Evolutionary conservation across 2,113 vertebrate species (phyloP), one percentile per base, ranked within the genome.

Genomic region (Nannospalax galili): DNA sequence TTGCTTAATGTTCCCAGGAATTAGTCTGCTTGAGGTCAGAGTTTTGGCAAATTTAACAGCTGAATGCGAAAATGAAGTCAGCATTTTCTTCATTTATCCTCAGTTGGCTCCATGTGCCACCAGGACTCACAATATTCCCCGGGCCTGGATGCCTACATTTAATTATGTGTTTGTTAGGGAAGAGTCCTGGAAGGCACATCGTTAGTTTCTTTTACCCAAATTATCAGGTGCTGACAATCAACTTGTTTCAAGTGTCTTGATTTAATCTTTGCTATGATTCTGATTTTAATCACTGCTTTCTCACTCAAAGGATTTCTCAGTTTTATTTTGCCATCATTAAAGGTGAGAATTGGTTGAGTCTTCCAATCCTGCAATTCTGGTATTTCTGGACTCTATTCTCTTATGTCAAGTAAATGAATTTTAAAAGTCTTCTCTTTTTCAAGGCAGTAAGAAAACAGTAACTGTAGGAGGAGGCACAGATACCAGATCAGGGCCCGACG

Each of bases 221-320:
- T 64, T 84, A 32, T 20, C 58, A 16, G 8, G 28, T 89, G 2
- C 30, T 84, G 62, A 82, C 4, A 80, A 77, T 72, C 20, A 65
- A 52, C 60, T 90, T 11, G 0, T 74, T 90, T 92, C 40, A 92
- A 84, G 3, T 42, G 6, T 64, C 22, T 40, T 94, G 30, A 84
- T 79, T 69, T 81, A 30, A 7, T 40, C 32, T 74, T 92, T 93
- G 60, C 32, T 7, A 52, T 28, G 58, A 84, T n/a, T 60, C 40
- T 78, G 22, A 70, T 28, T 96, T 75, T 88, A 95, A 90, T 84
- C 37, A 80, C 60, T 58, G 48, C 11, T 88, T 93, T 80, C 40
- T 92, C 60, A 94, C 22, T 70, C 14, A 75, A 60, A 93, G 28
- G 2, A 35, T 86, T 90, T 89, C 37, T 87, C 30, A n/a, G 26